Conservation (phyloP, 2,113 vertebrate species). For the Cheilinus undulatus region DNA sequence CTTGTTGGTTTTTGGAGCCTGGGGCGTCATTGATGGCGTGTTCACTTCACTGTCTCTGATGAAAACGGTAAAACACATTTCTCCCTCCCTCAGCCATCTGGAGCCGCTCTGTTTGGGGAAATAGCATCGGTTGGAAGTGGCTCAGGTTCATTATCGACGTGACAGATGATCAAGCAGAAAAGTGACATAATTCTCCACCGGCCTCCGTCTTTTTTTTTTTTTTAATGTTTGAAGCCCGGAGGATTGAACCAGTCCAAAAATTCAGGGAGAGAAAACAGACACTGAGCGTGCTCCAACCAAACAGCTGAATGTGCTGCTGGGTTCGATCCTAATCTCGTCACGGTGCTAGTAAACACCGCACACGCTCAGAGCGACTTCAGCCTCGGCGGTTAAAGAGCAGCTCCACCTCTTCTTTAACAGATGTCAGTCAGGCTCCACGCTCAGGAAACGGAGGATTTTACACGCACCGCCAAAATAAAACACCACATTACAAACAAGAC, state of each 20-base stretch:
- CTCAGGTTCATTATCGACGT: slow-evolving; percentile 13
- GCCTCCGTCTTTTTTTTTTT: neutral
- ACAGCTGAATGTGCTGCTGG: no score
- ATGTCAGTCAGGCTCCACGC: no score
- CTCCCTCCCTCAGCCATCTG: slow-evolving; percentile 36
- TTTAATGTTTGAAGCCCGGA: no score
- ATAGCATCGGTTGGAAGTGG: neutral
- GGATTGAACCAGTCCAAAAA: neutral
- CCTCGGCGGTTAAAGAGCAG: slow-evolving; percentile 14
- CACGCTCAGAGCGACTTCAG: neutral
- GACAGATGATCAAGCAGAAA: slow-evolving; percentile 29
- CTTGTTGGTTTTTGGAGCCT: neutral
- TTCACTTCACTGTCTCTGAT: neutral
- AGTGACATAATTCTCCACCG: slow-evolving; percentile 11
- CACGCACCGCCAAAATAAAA: no score
- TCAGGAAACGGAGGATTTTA: neutral
- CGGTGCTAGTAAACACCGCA: neutral
- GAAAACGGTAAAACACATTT: slow-evolving; percentile 4
- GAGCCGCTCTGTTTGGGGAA: neutral
- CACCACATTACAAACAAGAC: no score
- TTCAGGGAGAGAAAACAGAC: neutral
- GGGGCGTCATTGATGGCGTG: neutral
- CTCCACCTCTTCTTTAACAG: neutral
- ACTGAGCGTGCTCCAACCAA: neutral
- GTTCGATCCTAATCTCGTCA: no score